Evolutionary conservation across 2,797 vertebrate species (phyloP).

Genomic region (Chaetodon trifasciatus): DNA sequence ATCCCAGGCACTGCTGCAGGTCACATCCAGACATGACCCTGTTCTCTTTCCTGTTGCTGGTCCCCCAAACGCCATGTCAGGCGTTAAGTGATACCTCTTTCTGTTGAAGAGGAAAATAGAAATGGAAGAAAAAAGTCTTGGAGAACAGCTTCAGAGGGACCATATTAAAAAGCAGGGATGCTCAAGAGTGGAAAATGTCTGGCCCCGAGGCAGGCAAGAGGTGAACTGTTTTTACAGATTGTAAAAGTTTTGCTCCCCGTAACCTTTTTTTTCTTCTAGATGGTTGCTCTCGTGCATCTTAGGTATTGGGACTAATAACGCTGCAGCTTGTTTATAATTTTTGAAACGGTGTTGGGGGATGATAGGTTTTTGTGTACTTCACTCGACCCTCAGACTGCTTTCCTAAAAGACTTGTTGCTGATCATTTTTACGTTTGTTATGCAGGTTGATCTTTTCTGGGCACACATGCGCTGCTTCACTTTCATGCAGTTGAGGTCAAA

Average conservation of each 20-base stretch:
- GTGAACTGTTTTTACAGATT: slow-evolving; percentile 66
- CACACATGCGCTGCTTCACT: neutral
- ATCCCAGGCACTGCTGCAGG: slow-evolving; percentile 72
- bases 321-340: slow-evolving; percentile 50
- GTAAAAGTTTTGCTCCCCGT: slow-evolving; percentile 49
- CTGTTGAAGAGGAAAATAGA: slow-evolving; percentile 60
- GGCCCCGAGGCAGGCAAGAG: slow-evolving; percentile 56
- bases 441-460: neutral
- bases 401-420: slow-evolving; percentile 25
- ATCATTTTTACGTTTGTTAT: neutral
- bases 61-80: slow-evolving; percentile 68
- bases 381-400: slow-evolving; percentile 20
- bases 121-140: slow-evolving; percentile 25
- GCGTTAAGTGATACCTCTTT: slow-evolving; percentile 77
- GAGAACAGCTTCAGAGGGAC: slow-evolving; percentile 65
- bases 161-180: slow-evolving; percentile 71
- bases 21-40: slow-evolving; percentile 77
- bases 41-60: slow-evolving; percentile 74
- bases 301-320: slow-evolving; percentile 56
- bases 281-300: slow-evolving; percentile 48
- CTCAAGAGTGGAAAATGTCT: slow-evolving; percentile 68
- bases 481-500: slow-evolving; percentile 13
- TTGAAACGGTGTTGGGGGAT: slow-evolving; percentile 19
- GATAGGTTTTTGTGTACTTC: slow-evolving; percentile 7
- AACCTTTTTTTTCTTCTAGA: slow-evolving; percentile 34